These are phyloP conservation scores for Drosophila maculinotata DNA, from an alignment of 2,888 invertebrate genomes.

Conservation along the genomic window DNA sequence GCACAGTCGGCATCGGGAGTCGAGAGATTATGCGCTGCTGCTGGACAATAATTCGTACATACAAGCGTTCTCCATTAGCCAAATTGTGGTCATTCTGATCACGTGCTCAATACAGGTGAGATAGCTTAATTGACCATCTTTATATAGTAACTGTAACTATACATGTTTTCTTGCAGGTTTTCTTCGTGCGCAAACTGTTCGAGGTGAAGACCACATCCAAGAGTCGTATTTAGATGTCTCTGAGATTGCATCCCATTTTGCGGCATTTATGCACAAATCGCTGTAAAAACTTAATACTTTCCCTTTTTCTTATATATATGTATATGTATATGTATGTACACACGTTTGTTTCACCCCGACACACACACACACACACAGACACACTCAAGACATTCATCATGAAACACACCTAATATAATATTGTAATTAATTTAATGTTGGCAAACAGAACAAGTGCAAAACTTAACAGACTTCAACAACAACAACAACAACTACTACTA, in stretches of 20 bases:
- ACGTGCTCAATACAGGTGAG: conserved; percentile 91
- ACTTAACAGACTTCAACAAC: conserved; percentile 51
- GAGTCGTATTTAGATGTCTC: conserved; percentile 79
- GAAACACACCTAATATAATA: conserved; percentile 12
- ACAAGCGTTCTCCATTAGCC: conserved; percentile 94
- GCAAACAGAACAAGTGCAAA: conserved; percentile 65
- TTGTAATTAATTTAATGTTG: conserved; percentile 57
- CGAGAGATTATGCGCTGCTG: conserved; percentile 92
- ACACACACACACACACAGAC: conserved; percentile 10
- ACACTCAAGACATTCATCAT: conserved; percentile 45
- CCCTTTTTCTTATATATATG: no score
- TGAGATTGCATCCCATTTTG: background rate
- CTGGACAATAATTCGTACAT: conserved; percentile 94
- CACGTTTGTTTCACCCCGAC: conserved; percentile 10
- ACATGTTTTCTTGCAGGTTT: conserved; percentile 88
- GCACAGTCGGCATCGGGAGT: conserved; percentile 91
- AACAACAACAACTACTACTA: conserved; percentile 21
- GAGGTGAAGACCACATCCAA: conserved; percentile 89
- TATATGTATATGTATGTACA: conserved; percentile 21
- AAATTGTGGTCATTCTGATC: conserved; percentile 92
- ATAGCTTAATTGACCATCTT: background rate
- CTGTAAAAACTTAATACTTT: conserved; percentile 26
- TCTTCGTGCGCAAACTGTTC: conserved; percentile 95
- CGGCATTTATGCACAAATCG: conserved; percentile 29
- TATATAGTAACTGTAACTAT: background rate